Evolutionary conservation across 2,888 invertebrate species (phyloP).

Genomic region (Pseudolycoriella hygida): DNA sequence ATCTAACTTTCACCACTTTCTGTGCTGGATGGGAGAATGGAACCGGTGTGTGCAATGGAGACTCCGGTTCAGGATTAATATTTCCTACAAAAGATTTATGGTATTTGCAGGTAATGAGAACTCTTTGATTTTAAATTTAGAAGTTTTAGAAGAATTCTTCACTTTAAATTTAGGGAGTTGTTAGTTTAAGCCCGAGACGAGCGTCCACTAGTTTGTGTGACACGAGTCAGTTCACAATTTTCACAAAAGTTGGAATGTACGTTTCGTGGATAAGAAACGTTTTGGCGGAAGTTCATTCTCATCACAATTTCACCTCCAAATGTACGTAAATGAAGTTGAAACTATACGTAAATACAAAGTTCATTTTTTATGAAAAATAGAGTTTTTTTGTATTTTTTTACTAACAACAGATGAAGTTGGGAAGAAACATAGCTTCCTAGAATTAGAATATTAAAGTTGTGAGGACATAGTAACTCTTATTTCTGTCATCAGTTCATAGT

Average conservation of each 20-base stretch:
- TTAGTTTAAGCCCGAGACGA: slow-evolving; percentile 29
- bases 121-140: not conserved
- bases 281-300: slow-evolving; percentile 14
- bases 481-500: too few species aligned
- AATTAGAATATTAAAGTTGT: too few species aligned
- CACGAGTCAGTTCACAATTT: slow-evolving; percentile 27
- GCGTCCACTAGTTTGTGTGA: slow-evolving; percentile 26
- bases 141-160: not conserved
- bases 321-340: too few species aligned
- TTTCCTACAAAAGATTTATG: slow-evolving; percentile 24
- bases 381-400: too few species aligned
- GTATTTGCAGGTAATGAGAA: slow-evolving; percentile 16
- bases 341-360: too few species aligned
- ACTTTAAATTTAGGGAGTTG: slow-evolving; percentile 24
- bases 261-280: slow-evolving; percentile 20
- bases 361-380: too few species aligned
- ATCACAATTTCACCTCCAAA: slow-evolving; percentile 3
- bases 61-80: slow-evolving; percentile 42
- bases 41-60: slow-evolving; percentile 40
- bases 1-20: slow-evolving; percentile 40
- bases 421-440: too few species aligned
- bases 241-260: slow-evolving; percentile 29
- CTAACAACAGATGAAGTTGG: too few species aligned
- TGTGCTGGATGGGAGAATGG: slow-evolving; percentile 42
- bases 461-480: too few species aligned